Conservation (phyloP, 2,113 vertebrate genomes). For the Poicephalus gulielmi region DNA sequence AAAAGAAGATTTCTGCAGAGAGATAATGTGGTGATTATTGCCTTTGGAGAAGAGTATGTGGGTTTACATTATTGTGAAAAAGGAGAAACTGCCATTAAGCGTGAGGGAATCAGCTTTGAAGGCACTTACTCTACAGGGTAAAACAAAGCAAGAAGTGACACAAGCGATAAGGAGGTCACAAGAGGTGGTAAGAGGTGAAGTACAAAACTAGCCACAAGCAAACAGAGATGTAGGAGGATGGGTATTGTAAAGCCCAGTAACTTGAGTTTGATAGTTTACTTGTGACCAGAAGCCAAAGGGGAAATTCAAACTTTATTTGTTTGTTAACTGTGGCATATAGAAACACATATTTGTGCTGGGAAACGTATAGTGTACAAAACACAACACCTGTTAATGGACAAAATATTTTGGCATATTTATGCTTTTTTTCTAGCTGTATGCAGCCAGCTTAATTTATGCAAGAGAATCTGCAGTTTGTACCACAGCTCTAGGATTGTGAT, state of each 20-base stretch:
- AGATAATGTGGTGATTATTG: neutral
- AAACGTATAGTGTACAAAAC: neutral
- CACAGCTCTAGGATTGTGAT: neutral
- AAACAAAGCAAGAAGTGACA: neutral
- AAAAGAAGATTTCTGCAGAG: neutral
- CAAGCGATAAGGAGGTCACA: neutral
- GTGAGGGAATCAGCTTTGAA: neutral
- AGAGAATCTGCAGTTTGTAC: neutral
- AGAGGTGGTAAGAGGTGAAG: neutral
- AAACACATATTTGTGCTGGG: neutral
- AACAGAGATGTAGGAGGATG: neutral
- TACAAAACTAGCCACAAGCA: neutral
- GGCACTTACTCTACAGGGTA: neutral
- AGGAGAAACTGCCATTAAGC: neutral
- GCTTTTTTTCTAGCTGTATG: neutral
- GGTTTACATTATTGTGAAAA: neutral
- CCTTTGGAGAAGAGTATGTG: neutral
- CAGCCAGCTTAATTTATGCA: neutral
- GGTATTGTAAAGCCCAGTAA: neutral
- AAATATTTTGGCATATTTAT: neutral
- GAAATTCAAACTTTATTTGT: neutral
- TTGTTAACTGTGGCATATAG: neutral
- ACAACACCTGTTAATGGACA: neutral
- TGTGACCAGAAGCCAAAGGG: neutral
- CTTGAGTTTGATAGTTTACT: neutral